Percentiles rank a stretch among this genome's conserved stretches.
phyloP scores from a whole-genome alignment of 1,140 invertebrate genomes.

The Hycleus cichorii region DNA sequence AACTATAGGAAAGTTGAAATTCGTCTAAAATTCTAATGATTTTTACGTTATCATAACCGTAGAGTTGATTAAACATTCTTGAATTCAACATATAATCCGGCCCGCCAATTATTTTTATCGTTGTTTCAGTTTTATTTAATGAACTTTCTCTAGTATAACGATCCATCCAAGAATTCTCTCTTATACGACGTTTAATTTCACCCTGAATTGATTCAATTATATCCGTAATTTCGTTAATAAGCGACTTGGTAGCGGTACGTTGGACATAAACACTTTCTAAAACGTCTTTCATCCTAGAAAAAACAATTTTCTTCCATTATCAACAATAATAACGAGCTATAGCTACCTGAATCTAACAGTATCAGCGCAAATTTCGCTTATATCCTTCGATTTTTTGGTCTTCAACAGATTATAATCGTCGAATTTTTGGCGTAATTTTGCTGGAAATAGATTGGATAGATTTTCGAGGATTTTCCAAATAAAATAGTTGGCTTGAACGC shows the following conservation, averaged over 20 bases:
- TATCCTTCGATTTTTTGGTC: not conserved
- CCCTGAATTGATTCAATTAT: no score
- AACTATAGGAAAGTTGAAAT: slow-evolving; percentile 7
- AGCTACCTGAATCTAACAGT: not conserved
- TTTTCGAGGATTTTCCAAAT: slow-evolving; percentile 10
- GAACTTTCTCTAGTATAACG: no score
- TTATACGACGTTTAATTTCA: no score
- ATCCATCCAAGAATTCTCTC: no score
- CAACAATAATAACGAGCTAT: not conserved
- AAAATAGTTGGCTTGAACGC: slow-evolving; percentile 23
- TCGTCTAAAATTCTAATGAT: not conserved
- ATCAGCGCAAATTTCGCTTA: not conserved
- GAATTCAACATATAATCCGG: slow-evolving; percentile 3
- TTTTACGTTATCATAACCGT: slow-evolving; percentile 3
- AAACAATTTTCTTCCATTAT: no score
- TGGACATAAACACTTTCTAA: no score
- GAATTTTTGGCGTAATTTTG: not conserved
- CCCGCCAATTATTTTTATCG: slow-evolving; percentile 6
- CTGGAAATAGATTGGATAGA: not conserved
- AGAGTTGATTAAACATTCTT: slow-evolving; percentile 4
- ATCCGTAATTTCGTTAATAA: no score
- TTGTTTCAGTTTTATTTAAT: not conserved
- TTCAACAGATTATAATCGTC: not conserved
- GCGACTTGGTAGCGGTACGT: no score
- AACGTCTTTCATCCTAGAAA: no score